Evolutionary conservation across 2,888 invertebrate species (phyloP).

Genomic region (Drosophila algonquin): DNA sequence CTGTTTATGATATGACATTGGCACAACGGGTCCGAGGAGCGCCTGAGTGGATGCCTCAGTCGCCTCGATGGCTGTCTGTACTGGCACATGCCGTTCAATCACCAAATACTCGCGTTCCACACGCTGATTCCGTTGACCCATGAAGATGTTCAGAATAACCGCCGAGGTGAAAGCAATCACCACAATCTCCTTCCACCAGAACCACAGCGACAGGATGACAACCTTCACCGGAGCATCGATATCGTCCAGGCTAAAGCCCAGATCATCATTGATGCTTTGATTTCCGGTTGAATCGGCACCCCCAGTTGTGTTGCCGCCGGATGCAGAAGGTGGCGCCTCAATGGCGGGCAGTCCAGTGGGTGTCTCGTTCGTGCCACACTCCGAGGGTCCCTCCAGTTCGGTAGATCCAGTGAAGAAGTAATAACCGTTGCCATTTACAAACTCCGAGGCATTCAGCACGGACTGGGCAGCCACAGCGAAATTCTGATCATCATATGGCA

Average conservation of each 20-base stretch:
- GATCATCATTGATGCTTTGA: conserved; percentile 67
- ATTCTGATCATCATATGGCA: conserved; percentile 83
- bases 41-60: conserved; percentile 80
- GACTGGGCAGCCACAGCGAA: conserved; percentile 88
- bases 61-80: conserved; percentile 83
- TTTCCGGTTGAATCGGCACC: conserved; percentile 43
- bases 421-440: conserved; percentile 91
- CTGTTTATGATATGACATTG: conserved; percentile 43
- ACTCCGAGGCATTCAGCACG: conserved; percentile 89
- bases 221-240: conserved; percentile 88
- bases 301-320: conserved; percentile 38
- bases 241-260: conserved; percentile 83
- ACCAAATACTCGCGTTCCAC: conserved; percentile 81
- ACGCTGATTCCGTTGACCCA: conserved; percentile 84
- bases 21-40: conserved; percentile 68
- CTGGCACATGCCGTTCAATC: conserved; percentile 83
- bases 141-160: conserved; percentile 88
- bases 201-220: conserved; percentile 90
- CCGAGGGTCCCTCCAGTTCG: conserved; percentile 42
- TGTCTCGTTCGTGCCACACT: conserved; percentile 56
- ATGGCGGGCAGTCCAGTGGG: conserved; percentile 48
- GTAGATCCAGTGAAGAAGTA: conserved; percentile 88
- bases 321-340: conserved; percentile 24
- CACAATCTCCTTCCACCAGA: conserved; percentile 93
- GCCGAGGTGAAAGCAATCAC: conserved; percentile 90